Conservation (phyloP, 2,113 vertebrate species). For the Halichoerus grypus region DNA sequence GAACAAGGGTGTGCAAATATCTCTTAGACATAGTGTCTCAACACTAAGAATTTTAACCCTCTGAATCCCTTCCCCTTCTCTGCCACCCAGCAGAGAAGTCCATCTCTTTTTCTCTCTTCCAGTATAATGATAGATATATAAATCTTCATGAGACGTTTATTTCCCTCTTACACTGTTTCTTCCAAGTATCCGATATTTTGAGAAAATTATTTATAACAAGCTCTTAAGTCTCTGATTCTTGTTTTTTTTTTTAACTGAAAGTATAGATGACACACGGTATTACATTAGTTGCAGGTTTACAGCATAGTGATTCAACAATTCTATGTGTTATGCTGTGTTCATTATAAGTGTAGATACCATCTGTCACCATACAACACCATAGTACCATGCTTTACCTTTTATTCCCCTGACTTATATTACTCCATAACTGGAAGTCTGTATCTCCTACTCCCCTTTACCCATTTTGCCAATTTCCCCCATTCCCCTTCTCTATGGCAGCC, state of each 20-base stretch:
- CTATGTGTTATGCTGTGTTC: background rate
- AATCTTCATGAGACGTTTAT: background rate
- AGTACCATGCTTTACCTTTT: background rate
- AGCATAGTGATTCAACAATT: background rate
- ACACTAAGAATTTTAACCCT: background rate
- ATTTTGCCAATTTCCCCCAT: background rate
- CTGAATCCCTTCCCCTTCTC: background rate
- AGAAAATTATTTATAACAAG: slow-evolving; percentile 28
- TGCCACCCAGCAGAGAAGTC: background rate
- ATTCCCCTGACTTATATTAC: background rate
- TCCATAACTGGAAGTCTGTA: background rate
- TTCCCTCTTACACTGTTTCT: background rate
- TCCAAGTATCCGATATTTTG: background rate
- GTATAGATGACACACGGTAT: background rate
- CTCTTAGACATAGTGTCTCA: background rate
- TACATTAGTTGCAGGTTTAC: background rate
- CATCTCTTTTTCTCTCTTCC: background rate
- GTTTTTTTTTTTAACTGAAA: background rate
- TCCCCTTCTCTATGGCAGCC: background rate
- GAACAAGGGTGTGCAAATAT: background rate
- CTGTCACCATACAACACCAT: background rate
- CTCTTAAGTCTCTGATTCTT: background rate
- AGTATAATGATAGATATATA: background rate
- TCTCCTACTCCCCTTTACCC: background rate
- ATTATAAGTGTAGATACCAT: background rate